Evolutionary conservation across 2,113 vertebrate species (phyloP).

Genomic region (Bubo scandiacus): DNA sequence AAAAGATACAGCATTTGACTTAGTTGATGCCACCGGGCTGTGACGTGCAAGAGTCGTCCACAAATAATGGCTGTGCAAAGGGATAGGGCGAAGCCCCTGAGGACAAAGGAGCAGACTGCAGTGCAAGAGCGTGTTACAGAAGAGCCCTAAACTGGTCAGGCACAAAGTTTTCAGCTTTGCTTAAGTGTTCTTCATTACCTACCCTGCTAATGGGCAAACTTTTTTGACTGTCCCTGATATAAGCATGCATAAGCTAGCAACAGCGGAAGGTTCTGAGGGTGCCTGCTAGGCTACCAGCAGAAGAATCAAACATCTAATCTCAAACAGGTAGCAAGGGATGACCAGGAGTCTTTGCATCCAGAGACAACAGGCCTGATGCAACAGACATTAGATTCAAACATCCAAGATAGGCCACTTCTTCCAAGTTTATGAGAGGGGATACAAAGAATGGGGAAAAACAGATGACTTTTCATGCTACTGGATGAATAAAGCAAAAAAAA

Average conservation of each 20-base stretch:
- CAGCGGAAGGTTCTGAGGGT: neutral
- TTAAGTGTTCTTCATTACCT: neutral
- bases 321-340: neutral
- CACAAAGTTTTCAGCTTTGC: neutral
- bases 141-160: neutral
- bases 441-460: neutral
- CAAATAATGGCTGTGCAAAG: neutral
- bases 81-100: neutral
- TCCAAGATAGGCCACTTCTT: neutral
- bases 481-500: neutral
- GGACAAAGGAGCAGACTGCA: neutral
- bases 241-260: neutral
- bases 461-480: neutral
- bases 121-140: neutral
- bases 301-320: neutral
- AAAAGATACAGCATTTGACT: neutral
- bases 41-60: neutral
- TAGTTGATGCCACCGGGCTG: fast-evolving
- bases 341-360: neutral
- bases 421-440: neutral
- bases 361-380: neutral
- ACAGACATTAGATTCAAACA: neutral
- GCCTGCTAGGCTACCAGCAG: neutral
- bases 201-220: neutral
- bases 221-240: neutral